A percentile compares a stretch with the other conserved stretches of the same genome.
Conservation (phyloP, 2,113 vertebrate genomes). For the Azemiops feae region DNA sequence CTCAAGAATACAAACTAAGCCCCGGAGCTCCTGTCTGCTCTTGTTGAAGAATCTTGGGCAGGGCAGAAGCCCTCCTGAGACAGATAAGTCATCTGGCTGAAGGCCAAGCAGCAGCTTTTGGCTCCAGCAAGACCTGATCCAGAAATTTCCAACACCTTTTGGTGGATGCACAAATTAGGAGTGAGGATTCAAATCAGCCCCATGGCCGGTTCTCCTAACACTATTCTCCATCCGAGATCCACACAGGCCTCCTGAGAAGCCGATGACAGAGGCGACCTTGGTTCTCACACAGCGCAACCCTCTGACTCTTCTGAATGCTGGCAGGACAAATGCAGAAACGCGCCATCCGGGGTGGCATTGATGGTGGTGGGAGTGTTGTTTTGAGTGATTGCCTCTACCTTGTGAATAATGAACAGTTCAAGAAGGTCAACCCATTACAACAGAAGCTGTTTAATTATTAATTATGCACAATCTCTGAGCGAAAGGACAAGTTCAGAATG, state of each 20-base stretch:
- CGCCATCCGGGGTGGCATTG: slow-evolving; percentile 62
- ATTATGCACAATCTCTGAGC: slow-evolving; percentile 92
- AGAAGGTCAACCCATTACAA: slow-evolving; percentile 93
- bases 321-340: slow-evolving; percentile 66
- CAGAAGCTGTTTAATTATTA: slow-evolving; percentile 91
- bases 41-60: not conserved
- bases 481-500: slow-evolving; percentile 87
- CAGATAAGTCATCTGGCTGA: not conserved
- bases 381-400: slow-evolving; percentile 89
- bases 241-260: not conserved
- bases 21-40: not conserved
- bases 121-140: not conserved
- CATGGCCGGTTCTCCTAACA: not conserved
- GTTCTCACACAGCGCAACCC: slow-evolving; percentile 52
- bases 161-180: not conserved
- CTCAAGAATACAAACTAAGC: not conserved
- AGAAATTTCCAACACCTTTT: not conserved
- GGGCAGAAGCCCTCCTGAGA: not conserved
- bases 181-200: not conserved
- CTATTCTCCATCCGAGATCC: not conserved
- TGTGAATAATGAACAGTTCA: slow-evolving; percentile 95
- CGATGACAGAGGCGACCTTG: slow-evolving; percentile 61
- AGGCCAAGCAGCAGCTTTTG: not conserved
- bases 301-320: slow-evolving; percentile 54
- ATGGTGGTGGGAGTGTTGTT: slow-evolving; percentile 72